A percentile compares a stretch with the other conserved stretches of the same genome.
These are phyloP conservation scores for Silurus lanzhouensis DNA, from an alignment of 2,797 vertebrate genomes.

Conservation along the genomic window DNA sequence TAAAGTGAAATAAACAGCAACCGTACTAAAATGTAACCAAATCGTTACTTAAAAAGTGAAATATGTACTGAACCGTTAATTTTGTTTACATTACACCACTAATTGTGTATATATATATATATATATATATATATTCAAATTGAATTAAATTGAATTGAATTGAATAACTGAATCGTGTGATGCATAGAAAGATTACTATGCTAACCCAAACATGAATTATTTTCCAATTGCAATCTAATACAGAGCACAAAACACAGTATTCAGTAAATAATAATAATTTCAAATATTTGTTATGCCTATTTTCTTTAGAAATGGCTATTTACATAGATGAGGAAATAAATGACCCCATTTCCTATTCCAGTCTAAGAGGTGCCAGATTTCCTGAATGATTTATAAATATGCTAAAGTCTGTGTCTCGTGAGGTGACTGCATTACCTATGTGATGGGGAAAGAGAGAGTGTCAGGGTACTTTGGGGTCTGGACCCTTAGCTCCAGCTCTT, in stretches of 20 bases:
- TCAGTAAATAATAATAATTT: background rate
- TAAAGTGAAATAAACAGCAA: no score
- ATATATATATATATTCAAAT: no score
- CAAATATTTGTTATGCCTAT: background rate
- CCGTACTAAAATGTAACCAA: no score
- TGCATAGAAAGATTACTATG: no score
- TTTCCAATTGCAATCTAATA: background rate
- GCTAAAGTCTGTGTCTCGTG: constrained; percentile 54
- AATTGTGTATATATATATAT: no score
- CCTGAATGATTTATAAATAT: constrained; percentile 65
- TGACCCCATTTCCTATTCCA: constrained; percentile 49
- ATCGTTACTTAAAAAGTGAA: no score
- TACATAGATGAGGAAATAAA: constrained; percentile 45
- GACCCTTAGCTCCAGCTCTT: constrained; percentile 58
- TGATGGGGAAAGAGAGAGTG: constrained; percentile 31
- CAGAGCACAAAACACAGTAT: background rate
- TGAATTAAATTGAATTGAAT: no score
- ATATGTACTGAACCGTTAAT: no score
- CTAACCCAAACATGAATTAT: background rate
- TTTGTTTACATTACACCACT: no score
- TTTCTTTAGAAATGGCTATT: constrained; percentile 41
- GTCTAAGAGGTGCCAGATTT: constrained; percentile 51
- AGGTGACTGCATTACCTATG: constrained; percentile 51
- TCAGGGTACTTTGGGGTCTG: constrained; percentile 53
- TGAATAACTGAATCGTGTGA: no score